These are phyloP conservation scores for Idaea dimidiata DNA, from an alignment of 2,888 invertebrate species.

Conservation along the genomic window DNA sequence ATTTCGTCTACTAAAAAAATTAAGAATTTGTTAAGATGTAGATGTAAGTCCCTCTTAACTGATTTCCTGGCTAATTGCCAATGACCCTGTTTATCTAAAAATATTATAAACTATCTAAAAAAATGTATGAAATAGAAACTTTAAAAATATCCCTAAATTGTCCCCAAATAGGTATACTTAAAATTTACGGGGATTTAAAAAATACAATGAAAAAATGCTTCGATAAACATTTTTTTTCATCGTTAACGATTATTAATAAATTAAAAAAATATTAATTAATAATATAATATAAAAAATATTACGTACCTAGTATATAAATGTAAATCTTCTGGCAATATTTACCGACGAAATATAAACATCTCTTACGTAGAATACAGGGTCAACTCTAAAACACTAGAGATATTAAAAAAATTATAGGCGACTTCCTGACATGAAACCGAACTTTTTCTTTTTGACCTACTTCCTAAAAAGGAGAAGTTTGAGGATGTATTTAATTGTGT, in stretches of 20 bases:
- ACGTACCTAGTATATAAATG: conserved; percentile 48
- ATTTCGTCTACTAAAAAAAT: no score
- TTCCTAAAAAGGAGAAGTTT: no score
- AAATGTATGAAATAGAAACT: conserved; percentile 23
- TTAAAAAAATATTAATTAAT: not conserved
- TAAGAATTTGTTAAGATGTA: no score
- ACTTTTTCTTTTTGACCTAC: no score
- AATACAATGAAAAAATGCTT: conserved; percentile 48
- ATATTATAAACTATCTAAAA: conserved; percentile 34
- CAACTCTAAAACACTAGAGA: not conserved
- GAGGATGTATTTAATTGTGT: no score
- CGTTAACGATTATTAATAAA: conserved; percentile 33
- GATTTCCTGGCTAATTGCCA: no score
- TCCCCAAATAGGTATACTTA: not conserved
- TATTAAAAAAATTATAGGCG: not conserved
- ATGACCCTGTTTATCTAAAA: conserved; percentile 32
- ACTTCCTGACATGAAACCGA: not conserved
- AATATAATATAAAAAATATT: conserved; percentile 38
- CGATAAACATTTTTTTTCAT: conserved; percentile 37
- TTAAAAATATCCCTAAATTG: conserved; percentile 22
- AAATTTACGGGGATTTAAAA: conserved; percentile 33
- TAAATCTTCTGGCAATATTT: conserved; percentile 33
- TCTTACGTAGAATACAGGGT: not conserved
- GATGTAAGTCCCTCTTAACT: no score
- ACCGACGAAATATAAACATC: conserved; percentile 15